Evolutionary conservation across 2,797 vertebrate genomes (phyloP), one percentile per base, ranked within the genome.

Genomic region (Streptopelia turtur): DNA sequence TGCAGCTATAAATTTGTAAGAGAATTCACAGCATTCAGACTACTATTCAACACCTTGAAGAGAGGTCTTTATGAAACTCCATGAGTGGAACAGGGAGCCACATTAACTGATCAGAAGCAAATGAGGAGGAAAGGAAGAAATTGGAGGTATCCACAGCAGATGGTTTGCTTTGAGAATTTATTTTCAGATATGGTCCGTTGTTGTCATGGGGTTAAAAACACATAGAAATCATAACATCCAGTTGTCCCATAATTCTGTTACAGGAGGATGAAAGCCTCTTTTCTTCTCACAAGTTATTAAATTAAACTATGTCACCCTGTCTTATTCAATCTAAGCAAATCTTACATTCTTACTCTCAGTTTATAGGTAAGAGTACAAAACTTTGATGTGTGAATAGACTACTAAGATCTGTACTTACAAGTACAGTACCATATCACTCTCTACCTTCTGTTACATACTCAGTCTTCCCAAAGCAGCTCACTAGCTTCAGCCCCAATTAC

Each of bases 401-500:
- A 20, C 39, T 78, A 78, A 75, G 21, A 50, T 43, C 28, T 66
- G 15, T 35, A 59, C 24, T 86, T 86, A 83, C 13, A 77, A 66
- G 2, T 39, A 25, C 9, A 71, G 24, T 52, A n/a, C 10, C 70
- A 12, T 31, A 70, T 25, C 35, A 9, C 33, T 56, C 37, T 70
- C 1, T 7, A 50, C 33, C n/a, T 50, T 61, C 14, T 61, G 14
- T 53, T 53, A 14, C 1, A 1, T 53, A 31, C 8, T 59, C 8
- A 22, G 16, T 69, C 16, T n/a, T 74, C 18, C 31, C n/a, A 64
- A 56, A 39, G 2, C 16, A 80, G 7, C 11, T 80, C 47, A 50
- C 9, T 66, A 63, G 3, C 16, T 80, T 76, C 23, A 74, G 37
- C 9, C 5, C 9, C 0, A 0, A 50, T 27, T 85, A 65, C 37